phyloP scores from a whole-genome alignment of 2,888 invertebrate genomes.

The Amphiduros pacificus region DNA sequence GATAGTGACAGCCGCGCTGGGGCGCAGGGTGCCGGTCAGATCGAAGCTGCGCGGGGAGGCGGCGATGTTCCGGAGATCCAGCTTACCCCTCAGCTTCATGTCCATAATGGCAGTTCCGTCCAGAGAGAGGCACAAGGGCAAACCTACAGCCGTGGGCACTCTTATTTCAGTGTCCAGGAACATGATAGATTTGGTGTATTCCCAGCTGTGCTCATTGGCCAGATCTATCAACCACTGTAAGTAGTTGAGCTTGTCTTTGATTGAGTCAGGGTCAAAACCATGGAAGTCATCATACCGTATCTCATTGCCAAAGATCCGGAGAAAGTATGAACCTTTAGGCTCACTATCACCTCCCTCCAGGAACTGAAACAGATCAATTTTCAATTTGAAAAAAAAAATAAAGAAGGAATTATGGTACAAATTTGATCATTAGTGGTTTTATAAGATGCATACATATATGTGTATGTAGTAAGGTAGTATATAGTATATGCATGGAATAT shows the following conservation, averaged over 20 bases:
- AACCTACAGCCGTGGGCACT: constrained; percentile 80
- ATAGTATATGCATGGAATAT: too few relatives aligned
- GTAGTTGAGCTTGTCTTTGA: constrained; percentile 56
- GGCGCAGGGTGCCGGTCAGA: constrained; percentile 79
- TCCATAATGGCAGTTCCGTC: constrained; percentile 86
- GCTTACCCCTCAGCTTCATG: constrained; percentile 77
- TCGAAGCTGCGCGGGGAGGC: constrained; percentile 66
- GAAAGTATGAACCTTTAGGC: constrained; percentile 65
- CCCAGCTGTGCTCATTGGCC: constrained; percentile 73
- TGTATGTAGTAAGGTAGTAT: too few relatives aligned
- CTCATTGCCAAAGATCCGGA: constrained; percentile 91
- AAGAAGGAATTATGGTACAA: too few relatives aligned
- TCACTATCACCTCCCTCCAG: constrained; percentile 1
- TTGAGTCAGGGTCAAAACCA: constrained; percentile 31
- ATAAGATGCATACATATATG: too few relatives aligned
- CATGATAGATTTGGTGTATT: constrained; percentile 76
- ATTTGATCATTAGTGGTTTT: too few relatives aligned
- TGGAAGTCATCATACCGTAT: constrained; percentile 60
- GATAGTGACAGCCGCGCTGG: constrained; percentile 83
- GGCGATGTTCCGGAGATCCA: constrained; percentile 70
- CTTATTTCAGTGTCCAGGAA: constrained; percentile 87
- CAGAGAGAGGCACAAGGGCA: constrained; percentile 81
- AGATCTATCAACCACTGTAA: constrained; percentile 63
- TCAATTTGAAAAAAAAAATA: not conserved
- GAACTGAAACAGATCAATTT: too few relatives aligned